Evolutionary conservation across 2,888 invertebrate genomes (phyloP), one percentile per base, ranked within the genome.

Genomic region (Hesperia comma): DNA sequence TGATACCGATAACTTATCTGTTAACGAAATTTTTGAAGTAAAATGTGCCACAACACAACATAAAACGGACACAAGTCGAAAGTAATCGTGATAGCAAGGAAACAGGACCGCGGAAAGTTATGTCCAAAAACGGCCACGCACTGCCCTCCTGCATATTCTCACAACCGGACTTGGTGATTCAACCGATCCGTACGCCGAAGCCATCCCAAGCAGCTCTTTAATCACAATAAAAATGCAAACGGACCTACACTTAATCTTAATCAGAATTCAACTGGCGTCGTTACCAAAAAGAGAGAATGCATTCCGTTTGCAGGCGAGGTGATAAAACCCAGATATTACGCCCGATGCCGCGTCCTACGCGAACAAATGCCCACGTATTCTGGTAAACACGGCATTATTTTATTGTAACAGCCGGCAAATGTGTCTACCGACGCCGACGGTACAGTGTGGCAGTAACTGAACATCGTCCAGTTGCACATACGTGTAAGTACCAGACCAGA

Each of bases 281-380:
- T 61, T 49, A 62, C 58, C 54, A 67, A 63, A 66, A 58, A 55
- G 41, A 26, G 64, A 61, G 67, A 70, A 70, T 63, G 67, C 68
- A 70, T 68, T 71, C 71, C 61, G 57, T 80, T 76, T 79, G 81
- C 77, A 79, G 74, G 72, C 74, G 79, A 81, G 72, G 74, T 75
- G 75, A 78, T 77, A 79, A 79, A 81, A 80, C 61, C 68, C 53
- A 51, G 37, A 70, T 60, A 63, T 68, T 70, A 70, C 63, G 66
- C 41, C 43, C 46, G 40, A 26, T 66, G 62, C 62, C 62, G 57
- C 56, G 55, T 51, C 51, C 51, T 26, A 51, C 51, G 51, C 51
- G 12, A 33, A 61, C 68, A 56, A 55, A 37, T 51, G 26, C 51
- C 51, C 51, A 51, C 26, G 51, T 51, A 21, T 12, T 14, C 7